phyloP scores from a whole-genome alignment of 2,797 vertebrate genomes.

The Mastacembelus armatus region DNA sequence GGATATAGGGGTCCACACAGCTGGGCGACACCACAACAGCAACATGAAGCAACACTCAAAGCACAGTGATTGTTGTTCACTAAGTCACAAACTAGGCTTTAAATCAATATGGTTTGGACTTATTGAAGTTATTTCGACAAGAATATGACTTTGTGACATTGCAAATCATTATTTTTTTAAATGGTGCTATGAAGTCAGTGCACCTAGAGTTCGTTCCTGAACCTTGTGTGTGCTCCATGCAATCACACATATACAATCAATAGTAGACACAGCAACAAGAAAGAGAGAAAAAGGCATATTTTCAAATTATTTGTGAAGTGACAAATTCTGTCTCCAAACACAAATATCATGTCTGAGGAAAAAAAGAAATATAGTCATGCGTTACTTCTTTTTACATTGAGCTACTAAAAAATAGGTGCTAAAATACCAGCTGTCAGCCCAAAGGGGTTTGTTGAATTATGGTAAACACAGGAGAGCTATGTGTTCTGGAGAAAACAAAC shows the following conservation, averaged over 20 bases:
- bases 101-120: conserved; percentile 4
- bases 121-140: conserved; percentile 16
- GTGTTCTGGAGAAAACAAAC: conserved; percentile 57
- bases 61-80: not conserved
- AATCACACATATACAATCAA: not conserved
- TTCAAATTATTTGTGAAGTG: conserved; percentile 1
- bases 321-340: conserved; percentile 21
- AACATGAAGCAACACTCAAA: not conserved
- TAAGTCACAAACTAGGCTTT: conserved; percentile 16
- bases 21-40: no score
- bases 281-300: no score
- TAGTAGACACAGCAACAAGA: not conserved
- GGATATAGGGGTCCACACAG: no score
- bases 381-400: conserved; percentile 36
- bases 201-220: conserved; percentile 23
- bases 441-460: conserved; percentile 49
- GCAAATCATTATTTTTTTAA: conserved; percentile 28
- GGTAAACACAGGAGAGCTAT: conserved; percentile 51
- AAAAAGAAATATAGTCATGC: not conserved
- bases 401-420: conserved; percentile 22
- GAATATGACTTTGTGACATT: conserved; percentile 28
- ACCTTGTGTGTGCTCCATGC: not conserved
- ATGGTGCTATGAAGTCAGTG: conserved; percentile 15
- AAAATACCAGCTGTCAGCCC: conserved; percentile 44
- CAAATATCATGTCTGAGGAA: conserved; percentile 8